Evolutionary conservation across 1,140 invertebrate species (phyloP).

Genomic region (Trichoplusia ni): DNA sequence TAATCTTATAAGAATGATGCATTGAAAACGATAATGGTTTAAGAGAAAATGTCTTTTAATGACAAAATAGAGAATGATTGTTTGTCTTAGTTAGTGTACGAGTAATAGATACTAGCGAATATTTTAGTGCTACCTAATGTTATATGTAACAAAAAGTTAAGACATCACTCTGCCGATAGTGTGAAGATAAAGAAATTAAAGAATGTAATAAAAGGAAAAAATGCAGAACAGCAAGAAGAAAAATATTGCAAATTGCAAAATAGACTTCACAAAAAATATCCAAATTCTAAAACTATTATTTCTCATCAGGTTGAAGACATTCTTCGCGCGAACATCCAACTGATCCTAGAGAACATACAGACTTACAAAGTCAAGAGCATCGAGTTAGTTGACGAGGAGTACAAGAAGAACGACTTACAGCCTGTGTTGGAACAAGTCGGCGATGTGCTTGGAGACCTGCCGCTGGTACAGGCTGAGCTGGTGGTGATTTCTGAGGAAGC

Average conservation of each 20-base stretch:
- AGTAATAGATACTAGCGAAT: no score
- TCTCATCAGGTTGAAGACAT: conserved; percentile 72
- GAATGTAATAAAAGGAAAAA: no score
- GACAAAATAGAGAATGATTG: no score
- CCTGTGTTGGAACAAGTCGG: conserved; percentile 81
- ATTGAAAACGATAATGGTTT: no score
- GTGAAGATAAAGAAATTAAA: no score
- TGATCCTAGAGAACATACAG: conserved; percentile 90
- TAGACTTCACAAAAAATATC: not conserved
- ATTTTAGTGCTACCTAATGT: no score
- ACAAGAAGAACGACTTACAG: conserved; percentile 68
- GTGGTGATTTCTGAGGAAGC: conserved; percentile 71
- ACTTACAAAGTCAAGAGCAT: conserved; percentile 87
- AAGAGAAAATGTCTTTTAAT: no score
- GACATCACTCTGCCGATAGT: no score
- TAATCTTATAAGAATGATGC: not conserved
- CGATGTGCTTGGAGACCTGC: conserved; percentile 83
- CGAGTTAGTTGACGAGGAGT: conserved; percentile 84
- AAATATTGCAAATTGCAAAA: no score
- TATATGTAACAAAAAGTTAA: no score
- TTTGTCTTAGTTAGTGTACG: no score
- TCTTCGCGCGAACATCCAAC: conserved; percentile 84
- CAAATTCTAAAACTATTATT: not conserved
- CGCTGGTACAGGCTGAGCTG: conserved; percentile 84
- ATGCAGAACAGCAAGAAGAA: no score